Evolutionary conservation across 2,888 invertebrate genomes (phyloP).

Genomic region (Galeruca laticollis): DNA sequence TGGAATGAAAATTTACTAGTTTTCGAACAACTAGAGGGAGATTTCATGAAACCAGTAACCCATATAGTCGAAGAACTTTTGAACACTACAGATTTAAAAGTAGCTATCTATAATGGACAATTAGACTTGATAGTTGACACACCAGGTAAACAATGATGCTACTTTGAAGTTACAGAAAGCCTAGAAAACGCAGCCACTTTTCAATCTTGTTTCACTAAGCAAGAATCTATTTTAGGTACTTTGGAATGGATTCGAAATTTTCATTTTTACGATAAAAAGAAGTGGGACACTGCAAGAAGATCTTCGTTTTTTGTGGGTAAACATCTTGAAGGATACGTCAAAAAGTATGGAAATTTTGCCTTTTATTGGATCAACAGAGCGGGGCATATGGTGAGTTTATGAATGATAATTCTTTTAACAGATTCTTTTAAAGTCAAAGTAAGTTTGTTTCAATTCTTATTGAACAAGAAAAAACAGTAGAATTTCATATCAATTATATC

Average conservation of each 20-base stretch:
- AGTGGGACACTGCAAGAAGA: slow-evolving; percentile 71
- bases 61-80: slow-evolving; percentile 77
- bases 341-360: slow-evolving; percentile 75
- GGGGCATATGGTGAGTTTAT: slow-evolving; percentile 78
- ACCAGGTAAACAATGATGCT: slow-evolving; percentile 69
- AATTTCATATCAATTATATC: too few relatives aligned
- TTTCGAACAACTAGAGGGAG: slow-evolving; percentile 71
- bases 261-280: slow-evolving; percentile 64
- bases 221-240: slow-evolving; percentile 39
- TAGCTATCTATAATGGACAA: slow-evolving; percentile 83
- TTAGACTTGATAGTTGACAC: slow-evolving; percentile 88
- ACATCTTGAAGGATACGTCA: slow-evolving; percentile 79
- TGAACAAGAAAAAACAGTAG: too few relatives aligned
- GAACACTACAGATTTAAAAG: slow-evolving; percentile 75
- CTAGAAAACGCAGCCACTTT: too few relatives aligned
- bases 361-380: slow-evolving; percentile 85
- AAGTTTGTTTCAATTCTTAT: too few relatives aligned
- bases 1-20: slow-evolving; percentile 74
- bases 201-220: too few relatives aligned
- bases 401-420: neutral
- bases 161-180: neutral
- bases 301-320: slow-evolving; percentile 72
- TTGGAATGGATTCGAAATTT: slow-evolving; percentile 78
- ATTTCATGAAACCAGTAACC: slow-evolving; percentile 81
- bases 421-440: slow-evolving; percentile 8